These are phyloP conservation scores for Coturnix japonica DNA, from an alignment of 2,113 vertebrate genomes.

Conservation along the genomic window DNA sequence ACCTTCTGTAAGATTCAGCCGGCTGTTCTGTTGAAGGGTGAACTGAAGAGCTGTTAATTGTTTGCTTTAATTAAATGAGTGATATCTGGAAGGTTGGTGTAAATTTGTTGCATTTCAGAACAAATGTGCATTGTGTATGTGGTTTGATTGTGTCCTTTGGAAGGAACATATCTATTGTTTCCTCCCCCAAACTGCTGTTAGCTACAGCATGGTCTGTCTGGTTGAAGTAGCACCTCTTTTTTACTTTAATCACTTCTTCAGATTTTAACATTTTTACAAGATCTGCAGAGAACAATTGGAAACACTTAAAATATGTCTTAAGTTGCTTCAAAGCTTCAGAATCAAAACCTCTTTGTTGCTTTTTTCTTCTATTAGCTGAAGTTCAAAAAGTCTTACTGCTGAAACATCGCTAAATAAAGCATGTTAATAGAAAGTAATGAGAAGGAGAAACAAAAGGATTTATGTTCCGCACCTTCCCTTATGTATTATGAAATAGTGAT, in stretches of 20 bases:
- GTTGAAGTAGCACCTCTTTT: background rate
- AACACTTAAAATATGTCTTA: background rate
- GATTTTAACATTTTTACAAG: background rate
- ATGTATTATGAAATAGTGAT: background rate
- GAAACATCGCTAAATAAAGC: background rate
- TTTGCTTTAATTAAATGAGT: background rate
- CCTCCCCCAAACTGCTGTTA: background rate
- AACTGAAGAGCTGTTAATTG: background rate
- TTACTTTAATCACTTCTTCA: background rate
- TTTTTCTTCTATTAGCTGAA: background rate
- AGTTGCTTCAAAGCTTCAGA: background rate
- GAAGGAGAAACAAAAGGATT: background rate
- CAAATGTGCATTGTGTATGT: background rate
- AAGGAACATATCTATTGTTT: background rate
- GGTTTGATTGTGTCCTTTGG: background rate
- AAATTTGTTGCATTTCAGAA: background rate
- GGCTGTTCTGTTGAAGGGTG: background rate
- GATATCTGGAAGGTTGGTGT: accelerated
- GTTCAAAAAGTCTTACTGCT: background rate
- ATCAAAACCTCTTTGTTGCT: background rate
- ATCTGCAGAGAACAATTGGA: accelerated
- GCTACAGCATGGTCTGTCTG: background rate
- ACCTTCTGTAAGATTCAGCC: background rate
- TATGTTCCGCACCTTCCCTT: background rate
- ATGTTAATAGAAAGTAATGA: background rate